phyloP scores from a whole-genome alignment of 2,797 vertebrate species.

The Epinephelus coioides region DNA sequence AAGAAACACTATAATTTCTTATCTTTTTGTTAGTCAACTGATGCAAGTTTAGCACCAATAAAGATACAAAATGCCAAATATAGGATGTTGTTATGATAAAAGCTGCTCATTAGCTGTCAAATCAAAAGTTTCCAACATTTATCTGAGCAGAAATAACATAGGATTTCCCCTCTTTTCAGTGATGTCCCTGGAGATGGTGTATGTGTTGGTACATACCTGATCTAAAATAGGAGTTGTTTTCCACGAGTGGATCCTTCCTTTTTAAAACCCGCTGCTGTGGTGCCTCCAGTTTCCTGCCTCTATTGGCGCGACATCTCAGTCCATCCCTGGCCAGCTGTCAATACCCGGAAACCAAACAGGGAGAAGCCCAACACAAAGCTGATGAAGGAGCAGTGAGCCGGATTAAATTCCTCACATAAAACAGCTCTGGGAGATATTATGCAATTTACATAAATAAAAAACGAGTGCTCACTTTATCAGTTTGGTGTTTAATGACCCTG shows the following conservation, averaged over 20 bases:
- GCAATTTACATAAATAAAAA: neutral
- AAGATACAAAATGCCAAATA: constrained; percentile 33
- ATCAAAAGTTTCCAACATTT: constrained; percentile 21
- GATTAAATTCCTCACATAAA: constrained; percentile 12
- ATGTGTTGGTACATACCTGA: constrained; percentile 52
- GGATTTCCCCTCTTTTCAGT: constrained; percentile 38
- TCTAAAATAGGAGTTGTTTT: constrained; percentile 79
- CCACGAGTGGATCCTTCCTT: constrained; percentile 79
- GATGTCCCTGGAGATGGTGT: constrained; percentile 22
- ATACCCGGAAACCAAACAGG: constrained; percentile 43
- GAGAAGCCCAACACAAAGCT: neutral
- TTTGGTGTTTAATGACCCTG: neutral
- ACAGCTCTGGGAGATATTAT: neutral
- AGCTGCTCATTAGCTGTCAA: constrained; percentile 36
- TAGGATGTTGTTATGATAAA: constrained; percentile 2
- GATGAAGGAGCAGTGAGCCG: constrained; percentile 9
- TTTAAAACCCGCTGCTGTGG: constrained; percentile 42
- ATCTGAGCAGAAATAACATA: constrained; percentile 44
- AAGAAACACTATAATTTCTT: constrained; percentile 55
- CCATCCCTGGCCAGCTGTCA: constrained; percentile 29
- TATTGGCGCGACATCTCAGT: constrained; percentile 13
- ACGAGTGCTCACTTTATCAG: no score
- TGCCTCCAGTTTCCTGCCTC: constrained; percentile 74
- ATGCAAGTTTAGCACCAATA: constrained; percentile 28
- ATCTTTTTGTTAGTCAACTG: constrained; percentile 21